Evolutionary conservation across 1,140 invertebrate species (phyloP).

Genomic region (Plodia interpunctella): DNA sequence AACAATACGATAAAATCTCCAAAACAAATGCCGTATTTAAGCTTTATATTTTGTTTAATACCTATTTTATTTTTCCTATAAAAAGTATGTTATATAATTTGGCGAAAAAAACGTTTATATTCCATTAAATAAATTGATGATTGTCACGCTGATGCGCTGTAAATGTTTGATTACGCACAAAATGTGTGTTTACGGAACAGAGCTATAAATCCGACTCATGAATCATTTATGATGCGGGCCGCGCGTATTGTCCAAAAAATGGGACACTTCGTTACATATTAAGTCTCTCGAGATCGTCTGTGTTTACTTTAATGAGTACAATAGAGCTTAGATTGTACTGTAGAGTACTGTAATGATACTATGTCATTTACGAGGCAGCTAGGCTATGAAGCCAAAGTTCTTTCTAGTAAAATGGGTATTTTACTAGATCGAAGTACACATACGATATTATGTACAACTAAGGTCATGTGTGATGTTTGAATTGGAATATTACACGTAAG

Average conservation of each 20-base stretch:
- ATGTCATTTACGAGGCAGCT: too few relatives aligned
- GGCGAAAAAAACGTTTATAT: background rate
- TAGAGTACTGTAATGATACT: constrained; percentile 20
- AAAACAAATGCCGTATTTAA: too few relatives aligned
- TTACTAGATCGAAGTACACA: too few relatives aligned
- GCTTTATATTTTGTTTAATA: too few relatives aligned
- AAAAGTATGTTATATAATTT: background rate
- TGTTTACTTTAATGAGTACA: background rate
- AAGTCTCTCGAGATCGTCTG: constrained; percentile 7
- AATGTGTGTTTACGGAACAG: background rate
- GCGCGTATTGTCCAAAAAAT: constrained; percentile 5
- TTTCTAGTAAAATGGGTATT: too few relatives aligned
- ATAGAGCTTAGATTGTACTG: constrained; percentile 8
- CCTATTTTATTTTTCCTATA: too few relatives aligned
- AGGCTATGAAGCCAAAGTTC: too few relatives aligned
- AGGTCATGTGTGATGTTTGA: too few relatives aligned
- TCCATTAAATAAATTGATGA: background rate
- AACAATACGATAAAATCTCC: too few relatives aligned
- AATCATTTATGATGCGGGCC: background rate
- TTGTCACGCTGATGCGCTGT: background rate
- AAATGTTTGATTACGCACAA: constrained; percentile 10
- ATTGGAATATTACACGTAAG: too few relatives aligned
- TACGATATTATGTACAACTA: too few relatives aligned
- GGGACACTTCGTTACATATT: constrained; percentile 10
- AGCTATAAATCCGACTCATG: constrained; percentile 8